Base-by-base conservation (phyloP, 1,140 invertebrate species). In the Trichoplusia ni region DNA sequence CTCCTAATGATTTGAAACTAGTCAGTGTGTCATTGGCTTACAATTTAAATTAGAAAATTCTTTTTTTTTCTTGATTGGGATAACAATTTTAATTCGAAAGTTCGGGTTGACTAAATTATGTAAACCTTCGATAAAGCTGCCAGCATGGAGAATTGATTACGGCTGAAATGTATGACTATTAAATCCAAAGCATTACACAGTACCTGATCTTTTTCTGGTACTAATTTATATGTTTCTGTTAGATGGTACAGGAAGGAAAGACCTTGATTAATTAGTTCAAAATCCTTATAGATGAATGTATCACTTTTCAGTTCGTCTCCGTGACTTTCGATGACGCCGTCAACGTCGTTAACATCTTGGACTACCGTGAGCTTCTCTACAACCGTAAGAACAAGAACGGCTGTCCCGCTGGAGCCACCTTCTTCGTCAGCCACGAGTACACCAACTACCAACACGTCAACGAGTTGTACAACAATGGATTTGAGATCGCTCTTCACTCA, bases 401-500 rank as follows among this genome's bases (percentile, higher is more conserved):
- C 5, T 95, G 94, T 67, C 91, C 92, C 0, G 91, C 92, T 1
- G 80, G 90, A 4, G 90, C 91, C 9, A 95, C 94, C 0, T 94
- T 94, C 82, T 95, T 93, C 74, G 84, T 95, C 4, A 93, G 92
- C 3, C 93, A 95, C 69, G 93, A 95, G 62, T 95, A 94, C 74
- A 94, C 94, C 0, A 92, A 95, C 81, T 95, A 95, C 69, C 82
- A 83, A 5, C 69, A 91, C 66, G 82, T 95, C 7, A 92, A 94
- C 62, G 90, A 94, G 53, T 78, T 95, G 1, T 94, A 94, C 70
- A 86, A 91, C 25, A 74, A 90, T 4, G 94, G 94, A 0, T 92
- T 93, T 61, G 95, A 96, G 83, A 95, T 96, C n/a, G 94, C 92
- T 0, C 89, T 94, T 1, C 94, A 91, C 67, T 94, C 93, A 1